A percentile compares a stretch with the other conserved stretches of the same genome.
phyloP scores from a whole-genome alignment of 2,888 invertebrate genomes.

The Drosophila prolongata region DNA sequence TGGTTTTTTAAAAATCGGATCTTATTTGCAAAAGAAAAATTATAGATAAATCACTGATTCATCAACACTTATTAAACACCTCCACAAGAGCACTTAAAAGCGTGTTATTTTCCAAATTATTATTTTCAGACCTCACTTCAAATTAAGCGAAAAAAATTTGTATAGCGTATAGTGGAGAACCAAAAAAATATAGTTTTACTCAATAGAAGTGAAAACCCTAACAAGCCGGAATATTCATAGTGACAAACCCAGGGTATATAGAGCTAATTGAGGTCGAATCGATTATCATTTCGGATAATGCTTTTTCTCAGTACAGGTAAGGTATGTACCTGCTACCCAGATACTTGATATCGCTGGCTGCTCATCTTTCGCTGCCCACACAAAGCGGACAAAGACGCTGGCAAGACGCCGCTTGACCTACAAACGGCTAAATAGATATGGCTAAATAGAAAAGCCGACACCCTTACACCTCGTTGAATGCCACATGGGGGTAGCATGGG shows the following conservation, averaged over 20 bases:
- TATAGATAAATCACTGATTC: too few species aligned
- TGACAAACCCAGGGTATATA: not conserved
- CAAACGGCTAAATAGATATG: constrained; percentile 34
- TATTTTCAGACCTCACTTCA: too few species aligned
- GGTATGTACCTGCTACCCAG: not conserved
- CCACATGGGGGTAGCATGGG: not conserved
- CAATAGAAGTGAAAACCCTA: too few species aligned
- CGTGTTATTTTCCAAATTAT: too few species aligned
- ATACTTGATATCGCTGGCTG: constrained; percentile 3
- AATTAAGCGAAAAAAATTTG: too few species aligned
- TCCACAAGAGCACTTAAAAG: too few species aligned
- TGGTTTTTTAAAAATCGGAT: too few species aligned
- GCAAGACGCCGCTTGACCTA: constrained; percentile 66
- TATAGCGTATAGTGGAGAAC: too few species aligned
- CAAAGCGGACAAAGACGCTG: constrained; percentile 22
- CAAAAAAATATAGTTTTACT: too few species aligned
- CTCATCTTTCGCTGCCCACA: constrained; percentile 26
- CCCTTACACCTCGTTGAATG: constrained; percentile 9
- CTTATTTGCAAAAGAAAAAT: too few species aligned
- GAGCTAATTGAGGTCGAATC: not conserved
- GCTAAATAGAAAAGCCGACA: constrained; percentile 7
- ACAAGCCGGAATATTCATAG: not conserved
- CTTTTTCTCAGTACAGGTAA: not conserved
- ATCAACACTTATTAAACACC: too few species aligned
- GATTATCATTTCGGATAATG: constrained; percentile 2